Percentiles rank a stretch among this genome's conserved stretches.
These are phyloP conservation scores for Hypselothyrea guttata DNA, from an alignment of 2,888 invertebrate species.

Conservation along the genomic window DNA sequence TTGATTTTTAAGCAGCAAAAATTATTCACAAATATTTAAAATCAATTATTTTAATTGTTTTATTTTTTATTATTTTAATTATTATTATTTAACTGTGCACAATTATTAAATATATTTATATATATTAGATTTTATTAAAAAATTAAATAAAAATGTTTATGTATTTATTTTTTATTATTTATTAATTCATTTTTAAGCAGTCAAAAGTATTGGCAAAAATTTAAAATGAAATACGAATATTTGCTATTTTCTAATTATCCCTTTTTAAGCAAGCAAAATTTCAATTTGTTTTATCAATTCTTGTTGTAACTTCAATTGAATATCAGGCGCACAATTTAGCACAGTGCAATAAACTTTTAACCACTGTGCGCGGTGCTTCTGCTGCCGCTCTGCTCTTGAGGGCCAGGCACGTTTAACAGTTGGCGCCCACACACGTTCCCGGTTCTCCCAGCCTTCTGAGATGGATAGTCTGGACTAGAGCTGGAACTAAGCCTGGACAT, in stretches of 20 bases:
- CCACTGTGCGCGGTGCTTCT: conserved; percentile 36
- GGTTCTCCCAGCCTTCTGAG: conserved; percentile 3
- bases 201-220: neutral
- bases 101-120: neutral
- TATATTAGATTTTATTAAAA: neutral
- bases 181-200: no score
- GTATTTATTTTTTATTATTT: no score
- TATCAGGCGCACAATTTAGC: no score
- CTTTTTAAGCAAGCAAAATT: neutral
- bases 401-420: conserved; percentile 48
- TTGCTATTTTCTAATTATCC: no score
- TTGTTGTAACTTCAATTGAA: no score
- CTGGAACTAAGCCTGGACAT: conserved; percentile 19
- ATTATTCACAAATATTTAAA: no score
- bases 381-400: conserved; percentile 16
- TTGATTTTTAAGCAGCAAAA: no score
- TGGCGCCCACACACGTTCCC: neutral
- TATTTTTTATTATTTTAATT: neutral
- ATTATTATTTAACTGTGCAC: no score
- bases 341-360: neutral
- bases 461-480: conserved; percentile 9
- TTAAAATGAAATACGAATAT: no score
- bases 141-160: neutral
- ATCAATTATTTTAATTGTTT: no score
- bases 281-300: neutral